Percentiles rank a stretch among this genome's conserved stretches.
Evolutionary conservation across 2,797 vertebrate genomes (phyloP).

Genomic region (Lophotriccus pileatus): DNA sequence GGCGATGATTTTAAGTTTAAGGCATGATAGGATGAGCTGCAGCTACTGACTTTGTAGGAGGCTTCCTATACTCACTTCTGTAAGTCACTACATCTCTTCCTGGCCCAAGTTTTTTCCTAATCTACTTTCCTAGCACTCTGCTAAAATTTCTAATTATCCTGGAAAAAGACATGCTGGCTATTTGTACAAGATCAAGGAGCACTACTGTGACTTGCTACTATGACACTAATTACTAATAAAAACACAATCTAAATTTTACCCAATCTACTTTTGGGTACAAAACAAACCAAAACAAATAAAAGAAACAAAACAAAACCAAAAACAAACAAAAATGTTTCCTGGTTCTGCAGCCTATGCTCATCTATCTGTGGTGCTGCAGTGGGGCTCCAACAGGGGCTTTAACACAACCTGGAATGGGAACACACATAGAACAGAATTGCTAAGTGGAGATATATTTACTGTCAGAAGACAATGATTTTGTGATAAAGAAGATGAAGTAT

Average conservation of each 20-base stretch:
- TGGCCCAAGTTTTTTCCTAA: background rate
- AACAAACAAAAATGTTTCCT: background rate
- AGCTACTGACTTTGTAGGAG: background rate
- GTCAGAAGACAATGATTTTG: background rate
- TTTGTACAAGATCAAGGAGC: background rate
- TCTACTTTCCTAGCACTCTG: background rate
- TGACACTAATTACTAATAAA: background rate
- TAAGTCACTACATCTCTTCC: background rate
- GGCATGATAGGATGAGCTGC: background rate
- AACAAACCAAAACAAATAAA: too few species aligned
- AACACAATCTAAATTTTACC: conserved; percentile 26
- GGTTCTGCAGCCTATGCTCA: background rate
- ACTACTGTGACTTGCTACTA: background rate
- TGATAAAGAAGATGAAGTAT: conserved; percentile 46
- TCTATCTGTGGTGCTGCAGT: background rate
- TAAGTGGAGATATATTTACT: background rate
- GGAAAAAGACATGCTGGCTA: background rate
- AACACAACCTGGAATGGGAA: background rate
- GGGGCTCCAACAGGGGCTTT: background rate
- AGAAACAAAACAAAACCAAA: background rate
- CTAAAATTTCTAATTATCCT: background rate
- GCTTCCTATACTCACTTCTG: background rate
- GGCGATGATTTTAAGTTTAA: background rate
- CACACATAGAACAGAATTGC: background rate
- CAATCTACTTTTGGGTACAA: background rate